Conservation (phyloP, 2,888 invertebrate species). For the Heliconius ismenius region DNA sequence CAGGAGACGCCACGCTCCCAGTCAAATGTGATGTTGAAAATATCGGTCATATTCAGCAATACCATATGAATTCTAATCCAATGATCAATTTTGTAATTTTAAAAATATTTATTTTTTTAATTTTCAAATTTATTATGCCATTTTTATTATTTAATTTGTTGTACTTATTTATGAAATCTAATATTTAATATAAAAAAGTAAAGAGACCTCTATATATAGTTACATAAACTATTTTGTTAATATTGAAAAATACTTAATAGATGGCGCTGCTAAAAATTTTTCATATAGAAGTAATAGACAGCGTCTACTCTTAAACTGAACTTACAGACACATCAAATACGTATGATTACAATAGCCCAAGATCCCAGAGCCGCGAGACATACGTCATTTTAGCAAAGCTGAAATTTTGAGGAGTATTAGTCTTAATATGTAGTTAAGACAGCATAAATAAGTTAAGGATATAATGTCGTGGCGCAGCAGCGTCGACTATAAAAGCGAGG, state of each 20-base stretch:
- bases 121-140: not conserved
- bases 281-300: not conserved
- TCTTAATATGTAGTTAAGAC: too few species aligned
- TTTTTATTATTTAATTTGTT: not conserved
- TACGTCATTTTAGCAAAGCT: too few species aligned
- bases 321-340: too few species aligned
- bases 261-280: not conserved
- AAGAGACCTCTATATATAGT: not conserved
- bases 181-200: not conserved
- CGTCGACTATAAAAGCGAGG: too few species aligned
- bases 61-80: slow-evolving; percentile 25
- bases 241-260: not conserved
- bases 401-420: too few species aligned
- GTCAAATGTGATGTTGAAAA: slow-evolving; percentile 66
- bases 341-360: too few species aligned
- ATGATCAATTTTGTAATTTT: not conserved
- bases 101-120: not conserved
- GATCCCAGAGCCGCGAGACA: too few species aligned
- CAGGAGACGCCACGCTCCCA: slow-evolving; percentile 99
- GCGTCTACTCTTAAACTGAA: too few species aligned
- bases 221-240: not conserved
- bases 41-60: not conserved
- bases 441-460: too few species aligned
- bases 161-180: not conserved
- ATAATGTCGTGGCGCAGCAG: too few species aligned